Evolutionary conservation across 1,140 invertebrate genomes (phyloP).

Genomic region (Kradibia gibbosae): DNA sequence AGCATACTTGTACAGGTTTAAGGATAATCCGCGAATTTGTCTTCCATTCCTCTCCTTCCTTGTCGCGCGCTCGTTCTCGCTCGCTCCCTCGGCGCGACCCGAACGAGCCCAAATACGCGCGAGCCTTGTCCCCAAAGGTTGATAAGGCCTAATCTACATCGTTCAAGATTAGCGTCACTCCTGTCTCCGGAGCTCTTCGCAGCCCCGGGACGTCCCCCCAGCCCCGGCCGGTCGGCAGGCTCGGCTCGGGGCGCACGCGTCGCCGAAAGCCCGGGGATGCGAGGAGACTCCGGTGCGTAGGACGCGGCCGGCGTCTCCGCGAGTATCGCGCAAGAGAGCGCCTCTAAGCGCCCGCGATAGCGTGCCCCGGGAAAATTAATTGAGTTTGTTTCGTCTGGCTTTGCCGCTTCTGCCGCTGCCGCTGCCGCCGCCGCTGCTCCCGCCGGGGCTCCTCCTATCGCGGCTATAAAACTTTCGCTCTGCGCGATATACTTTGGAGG

Average conservation of each 20-base stretch:
- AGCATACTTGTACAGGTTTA: background rate
- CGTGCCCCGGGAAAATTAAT: constrained; percentile 38
- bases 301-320: background rate
- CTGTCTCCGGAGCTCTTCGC: constrained; percentile 20
- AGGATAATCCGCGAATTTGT: constrained; percentile 39
- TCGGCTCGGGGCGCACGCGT: background rate
- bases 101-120: background rate
- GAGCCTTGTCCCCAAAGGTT: background rate
- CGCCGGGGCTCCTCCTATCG: too few species aligned
- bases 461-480: background rate
- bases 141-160: constrained; percentile 36
- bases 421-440: too few species aligned
- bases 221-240: too few species aligned
- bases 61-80: background rate
- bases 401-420: background rate
- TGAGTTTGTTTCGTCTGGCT: constrained; percentile 23
- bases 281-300: constrained; percentile 1
- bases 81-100: background rate
- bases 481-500: background rate
- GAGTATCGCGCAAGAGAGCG: background rate
- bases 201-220: background rate
- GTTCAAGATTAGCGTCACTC: constrained; percentile 20
- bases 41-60: constrained; percentile 27
- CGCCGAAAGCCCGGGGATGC: constrained; percentile 1
- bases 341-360: background rate